A percentile compares a stretch with the other conserved stretches of the same genome.
phyloP scores from a whole-genome alignment of 2,113 vertebrate species.

The Gopherus flavomarginatus region DNA sequence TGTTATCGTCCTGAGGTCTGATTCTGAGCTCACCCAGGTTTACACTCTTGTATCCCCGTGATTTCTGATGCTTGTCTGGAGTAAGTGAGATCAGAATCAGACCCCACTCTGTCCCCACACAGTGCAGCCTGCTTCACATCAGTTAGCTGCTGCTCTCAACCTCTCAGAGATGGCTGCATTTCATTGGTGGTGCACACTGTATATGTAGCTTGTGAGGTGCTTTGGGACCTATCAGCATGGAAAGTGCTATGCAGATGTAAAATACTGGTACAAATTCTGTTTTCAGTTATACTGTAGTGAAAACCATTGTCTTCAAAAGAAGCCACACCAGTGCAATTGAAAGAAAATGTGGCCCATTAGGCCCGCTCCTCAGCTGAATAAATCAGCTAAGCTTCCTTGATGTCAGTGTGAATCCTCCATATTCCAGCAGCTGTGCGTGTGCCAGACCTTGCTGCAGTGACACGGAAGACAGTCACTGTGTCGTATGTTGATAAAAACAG shows the following conservation, averaged over 20 bases:
- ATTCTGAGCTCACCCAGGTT: neutral
- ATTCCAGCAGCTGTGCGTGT: no score
- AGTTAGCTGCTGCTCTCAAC: neutral
- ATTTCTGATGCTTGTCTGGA: neutral
- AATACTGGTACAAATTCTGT: neutral
- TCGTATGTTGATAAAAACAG: no score
- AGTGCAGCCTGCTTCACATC: neutral
- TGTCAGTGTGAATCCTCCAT: no score
- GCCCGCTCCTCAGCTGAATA: no score
- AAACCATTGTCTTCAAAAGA: no score
- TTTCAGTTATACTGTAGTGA: no score
- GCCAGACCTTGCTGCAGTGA: no score
- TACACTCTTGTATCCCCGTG: neutral
- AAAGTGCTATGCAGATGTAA: neutral
- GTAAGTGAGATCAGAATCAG: neutral
- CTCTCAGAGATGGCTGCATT: neutral
- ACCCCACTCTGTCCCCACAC: neutral
- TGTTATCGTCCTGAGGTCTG: neutral
- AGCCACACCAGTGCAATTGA: no score
- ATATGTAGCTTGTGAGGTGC: neutral
- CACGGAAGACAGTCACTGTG: no score
- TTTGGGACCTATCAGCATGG: neutral
- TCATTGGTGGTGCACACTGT: neutral
- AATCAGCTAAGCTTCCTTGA: no score
- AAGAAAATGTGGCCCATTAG: no score